phyloP scores from a whole-genome alignment of 2,113 vertebrate species.

The Oryzias javanicus region DNA sequence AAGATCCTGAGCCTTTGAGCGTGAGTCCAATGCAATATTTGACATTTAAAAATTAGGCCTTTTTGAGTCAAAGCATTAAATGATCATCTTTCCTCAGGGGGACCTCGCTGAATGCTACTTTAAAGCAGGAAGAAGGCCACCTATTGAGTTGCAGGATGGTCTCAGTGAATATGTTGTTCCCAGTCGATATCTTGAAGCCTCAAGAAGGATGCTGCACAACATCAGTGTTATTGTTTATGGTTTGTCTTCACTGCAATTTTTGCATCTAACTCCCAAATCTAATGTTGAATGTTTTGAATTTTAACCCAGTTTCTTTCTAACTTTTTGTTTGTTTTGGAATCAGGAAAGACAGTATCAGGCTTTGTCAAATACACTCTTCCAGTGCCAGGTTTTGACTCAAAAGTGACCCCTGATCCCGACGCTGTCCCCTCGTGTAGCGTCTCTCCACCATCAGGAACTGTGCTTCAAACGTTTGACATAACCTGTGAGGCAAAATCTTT shows the following conservation, averaged over 20 bases:
- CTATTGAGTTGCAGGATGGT: slow-evolving; percentile 48
- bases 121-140: slow-evolving; percentile 36
- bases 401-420: slow-evolving; percentile 41
- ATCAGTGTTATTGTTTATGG: slow-evolving; percentile 74
- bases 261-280: neutral
- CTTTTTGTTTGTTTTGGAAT: neutral
- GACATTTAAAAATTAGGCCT: neutral
- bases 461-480: slow-evolving; percentile 81
- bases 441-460: slow-evolving; percentile 77
- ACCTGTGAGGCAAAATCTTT: slow-evolving; percentile 72
- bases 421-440: slow-evolving; percentile 70
- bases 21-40: slow-evolving; percentile 46
- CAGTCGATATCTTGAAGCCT: slow-evolving; percentile 45
- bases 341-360: slow-evolving; percentile 43
- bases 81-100: slow-evolving; percentile 41
- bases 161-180: slow-evolving; percentile 52
- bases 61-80: neutral
- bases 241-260: slow-evolving; percentile 24
- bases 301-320: neutral
- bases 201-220: slow-evolving; percentile 37
- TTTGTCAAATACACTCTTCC: slow-evolving; percentile 57
- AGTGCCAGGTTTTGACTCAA: slow-evolving; percentile 22
- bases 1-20: slow-evolving; percentile 42
- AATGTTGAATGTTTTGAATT: neutral
- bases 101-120: slow-evolving; percentile 45